phyloP scores from a whole-genome alignment of 1,140 invertebrate species.

The Agrilus planipennis region DNA sequence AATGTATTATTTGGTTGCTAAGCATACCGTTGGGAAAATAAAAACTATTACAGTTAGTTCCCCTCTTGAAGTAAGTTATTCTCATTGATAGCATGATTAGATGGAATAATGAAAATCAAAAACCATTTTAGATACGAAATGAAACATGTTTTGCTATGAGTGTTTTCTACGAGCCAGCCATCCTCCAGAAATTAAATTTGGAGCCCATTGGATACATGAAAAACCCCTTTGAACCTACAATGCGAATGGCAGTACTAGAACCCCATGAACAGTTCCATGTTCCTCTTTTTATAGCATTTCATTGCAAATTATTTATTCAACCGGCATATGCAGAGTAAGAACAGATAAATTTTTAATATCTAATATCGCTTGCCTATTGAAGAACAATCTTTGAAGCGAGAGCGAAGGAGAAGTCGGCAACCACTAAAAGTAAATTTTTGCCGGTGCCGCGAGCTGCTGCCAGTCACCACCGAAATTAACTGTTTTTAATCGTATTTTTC shows the following conservation, averaged over 20 bases:
- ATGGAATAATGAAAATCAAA: conserved; percentile 1
- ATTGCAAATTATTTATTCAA: conserved; percentile 61
- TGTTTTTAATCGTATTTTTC: too few relatives aligned
- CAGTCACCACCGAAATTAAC: too few relatives aligned
- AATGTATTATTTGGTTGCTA: conserved; percentile 25
- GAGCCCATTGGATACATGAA: conserved; percentile 50
- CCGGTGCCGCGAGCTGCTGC: too few relatives aligned
- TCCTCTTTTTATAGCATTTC: conserved; percentile 67
- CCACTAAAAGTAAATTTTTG: too few relatives aligned
- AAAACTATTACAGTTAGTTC: conserved; percentile 44
- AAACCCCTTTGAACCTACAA: conserved; percentile 66
- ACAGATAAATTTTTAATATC: too few relatives aligned
- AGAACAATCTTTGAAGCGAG: too few relatives aligned
- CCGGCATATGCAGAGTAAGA: conserved; percentile 64
- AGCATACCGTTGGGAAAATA: conserved; percentile 26
- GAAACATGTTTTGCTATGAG: conserved; percentile 64
- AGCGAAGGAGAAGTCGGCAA: too few relatives aligned
- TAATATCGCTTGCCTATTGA: too few relatives aligned
- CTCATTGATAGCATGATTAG: not conserved
- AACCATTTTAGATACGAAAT: conserved; percentile 53
- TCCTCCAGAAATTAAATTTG: conserved; percentile 49
- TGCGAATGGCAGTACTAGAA: conserved; percentile 58
- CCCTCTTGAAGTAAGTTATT: conserved; percentile 58
- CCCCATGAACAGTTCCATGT: conserved; percentile 61
- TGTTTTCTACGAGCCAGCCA: conserved; percentile 58